Percentiles rank a stretch among this genome's conserved stretches.
phyloP scores from a whole-genome alignment of 2,113 vertebrate species.

The Emydocephalus ijimae region DNA sequence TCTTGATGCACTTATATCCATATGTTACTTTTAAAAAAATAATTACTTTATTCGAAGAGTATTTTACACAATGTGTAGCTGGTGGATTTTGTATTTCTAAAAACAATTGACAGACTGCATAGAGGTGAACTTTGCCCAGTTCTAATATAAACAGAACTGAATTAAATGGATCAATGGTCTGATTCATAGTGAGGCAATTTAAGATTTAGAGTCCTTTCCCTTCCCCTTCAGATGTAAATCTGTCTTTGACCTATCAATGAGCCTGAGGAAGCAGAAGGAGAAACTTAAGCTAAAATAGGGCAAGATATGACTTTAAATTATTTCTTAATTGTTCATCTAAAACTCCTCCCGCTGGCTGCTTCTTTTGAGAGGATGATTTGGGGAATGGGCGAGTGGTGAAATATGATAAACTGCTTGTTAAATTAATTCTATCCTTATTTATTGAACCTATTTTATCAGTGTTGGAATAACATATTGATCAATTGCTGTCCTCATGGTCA shows the following conservation, averaged over 20 bases:
- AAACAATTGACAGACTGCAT: not conserved
- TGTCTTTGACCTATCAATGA: not conserved
- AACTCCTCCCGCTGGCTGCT: not conserved
- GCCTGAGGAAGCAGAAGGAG: not conserved
- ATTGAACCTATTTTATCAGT: slow-evolving; percentile 8
- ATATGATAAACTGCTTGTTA: slow-evolving; percentile 37
- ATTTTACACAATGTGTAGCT: not conserved
- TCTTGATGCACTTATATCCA: not conserved
- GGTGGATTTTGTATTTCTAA: not conserved
- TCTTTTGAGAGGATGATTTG: not conserved
- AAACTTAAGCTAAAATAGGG: not conserved
- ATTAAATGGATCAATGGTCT: not conserved
- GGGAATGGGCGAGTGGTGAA: slow-evolving; percentile 3
- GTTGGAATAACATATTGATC: slow-evolving; percentile 40
- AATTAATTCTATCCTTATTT: slow-evolving; percentile 32
- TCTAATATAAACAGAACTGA: not conserved
- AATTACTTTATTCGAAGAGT: not conserved
- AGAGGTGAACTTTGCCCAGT: not conserved
- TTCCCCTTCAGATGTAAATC: not conserved
- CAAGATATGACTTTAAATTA: not conserved
- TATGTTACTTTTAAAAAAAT: not conserved
- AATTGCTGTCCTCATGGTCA: slow-evolving; percentile 33
- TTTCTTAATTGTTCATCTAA: not conserved
- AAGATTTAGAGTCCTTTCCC: not conserved
- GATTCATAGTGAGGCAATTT: not conserved